Conservation (phyloP, 2,888 invertebrate species). For the Melinaea menophilus region DNA sequence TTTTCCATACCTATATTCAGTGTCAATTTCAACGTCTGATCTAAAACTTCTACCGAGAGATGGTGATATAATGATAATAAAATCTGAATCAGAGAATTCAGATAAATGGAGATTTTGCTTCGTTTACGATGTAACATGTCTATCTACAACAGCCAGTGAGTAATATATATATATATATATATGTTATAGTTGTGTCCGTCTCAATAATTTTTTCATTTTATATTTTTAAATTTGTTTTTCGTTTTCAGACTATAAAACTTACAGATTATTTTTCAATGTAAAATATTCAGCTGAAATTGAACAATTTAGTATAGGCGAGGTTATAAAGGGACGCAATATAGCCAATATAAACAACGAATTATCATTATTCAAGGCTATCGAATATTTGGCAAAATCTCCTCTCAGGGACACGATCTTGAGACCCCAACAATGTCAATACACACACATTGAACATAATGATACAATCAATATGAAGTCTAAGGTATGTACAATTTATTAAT, state of each 20-base stretch:
- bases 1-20: slow-evolving; percentile 41
- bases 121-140: slow-evolving; percentile 58
- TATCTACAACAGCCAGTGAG: slow-evolving; percentile 62
- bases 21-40: slow-evolving; percentile 53
- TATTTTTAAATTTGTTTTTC: neutral
- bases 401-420: slow-evolving; percentile 77
- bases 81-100: slow-evolving; percentile 51
- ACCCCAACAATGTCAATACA: slow-evolving; percentile 72
- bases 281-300: slow-evolving; percentile 60
- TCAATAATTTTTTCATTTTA: too few relatives aligned
- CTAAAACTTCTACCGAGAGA: slow-evolving; percentile 51
- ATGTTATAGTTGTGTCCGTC: too few relatives aligned
- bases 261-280: slow-evolving; percentile 55
- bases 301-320: slow-evolving; percentile 50
- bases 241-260: slow-evolving; percentile 60
- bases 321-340: slow-evolving; percentile 48
- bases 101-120: slow-evolving; percentile 56
- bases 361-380: slow-evolving; percentile 80
- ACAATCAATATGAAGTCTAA: slow-evolving; percentile 44
- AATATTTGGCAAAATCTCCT: slow-evolving; percentile 78
- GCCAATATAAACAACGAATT: slow-evolving; percentile 70
- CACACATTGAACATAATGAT: slow-evolving; percentile 31
- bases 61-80: slow-evolving; percentile 59
- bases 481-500: slow-evolving; percentile 39
- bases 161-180: slow-evolving; percentile 20